Evolutionary conservation across 2,113 vertebrate species (phyloP).

Genomic region (Macaca mulatta): DNA sequence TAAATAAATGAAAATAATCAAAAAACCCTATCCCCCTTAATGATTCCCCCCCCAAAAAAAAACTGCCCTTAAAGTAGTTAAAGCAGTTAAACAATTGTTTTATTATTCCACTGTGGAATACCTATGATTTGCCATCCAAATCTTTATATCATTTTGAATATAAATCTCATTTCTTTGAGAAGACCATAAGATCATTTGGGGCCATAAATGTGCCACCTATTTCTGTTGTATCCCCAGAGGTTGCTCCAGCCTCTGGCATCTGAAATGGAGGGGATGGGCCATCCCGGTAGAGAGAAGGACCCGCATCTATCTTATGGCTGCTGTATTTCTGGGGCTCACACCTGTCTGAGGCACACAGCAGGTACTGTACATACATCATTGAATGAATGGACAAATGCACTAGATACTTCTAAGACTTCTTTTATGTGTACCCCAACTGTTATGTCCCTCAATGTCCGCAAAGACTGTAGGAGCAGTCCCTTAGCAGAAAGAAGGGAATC

Average conservation of each 20-base stretch:
- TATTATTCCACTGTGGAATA: neutral
- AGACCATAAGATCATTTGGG: neutral
- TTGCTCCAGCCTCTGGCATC: neutral
- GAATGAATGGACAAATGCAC: neutral
- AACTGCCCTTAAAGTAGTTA: neutral
- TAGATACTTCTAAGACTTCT: neutral
- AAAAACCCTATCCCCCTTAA: neutral
- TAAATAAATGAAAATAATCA: neutral
- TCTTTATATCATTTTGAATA: neutral
- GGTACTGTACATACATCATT: neutral
- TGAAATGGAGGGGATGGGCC: neutral
- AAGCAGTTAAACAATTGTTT: neutral
- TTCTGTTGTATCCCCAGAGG: neutral
- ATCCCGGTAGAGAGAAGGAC: neutral
- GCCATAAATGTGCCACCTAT: rapidly evolving
- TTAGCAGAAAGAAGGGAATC: neutral
- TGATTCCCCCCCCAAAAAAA: neutral
- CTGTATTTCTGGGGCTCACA: neutral
- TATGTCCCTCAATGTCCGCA: neutral
- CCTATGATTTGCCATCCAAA: neutral
- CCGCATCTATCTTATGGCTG: rapidly evolving
- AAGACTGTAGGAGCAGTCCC: neutral
- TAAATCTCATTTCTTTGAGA: neutral
- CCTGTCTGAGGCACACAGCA: neutral
- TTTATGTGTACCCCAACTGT: neutral